These are phyloP conservation scores for Phragmatobia fuliginosa DNA, from an alignment of 2,888 invertebrate genomes.

Conservation along the genomic window DNA sequence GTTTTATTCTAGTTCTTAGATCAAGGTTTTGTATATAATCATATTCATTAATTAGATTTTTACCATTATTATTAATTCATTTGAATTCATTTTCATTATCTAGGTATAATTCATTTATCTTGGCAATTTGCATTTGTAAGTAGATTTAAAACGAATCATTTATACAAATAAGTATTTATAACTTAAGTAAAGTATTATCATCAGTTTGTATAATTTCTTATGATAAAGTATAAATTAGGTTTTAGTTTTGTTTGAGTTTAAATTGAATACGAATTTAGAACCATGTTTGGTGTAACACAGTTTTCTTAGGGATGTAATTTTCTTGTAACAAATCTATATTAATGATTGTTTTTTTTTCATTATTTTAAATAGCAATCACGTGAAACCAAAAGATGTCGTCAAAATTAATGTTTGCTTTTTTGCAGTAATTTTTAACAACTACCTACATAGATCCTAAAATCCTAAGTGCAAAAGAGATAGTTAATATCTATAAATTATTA, in stretches of 20 bases:
- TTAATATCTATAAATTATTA: no score
- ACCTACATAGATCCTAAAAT: no score
- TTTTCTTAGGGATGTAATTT: background rate
- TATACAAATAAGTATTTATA: constrained; percentile 46
- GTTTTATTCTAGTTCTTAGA: background rate
- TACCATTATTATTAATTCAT: background rate
- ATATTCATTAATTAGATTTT: background rate
- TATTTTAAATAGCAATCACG: background rate
- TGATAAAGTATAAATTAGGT: background rate
- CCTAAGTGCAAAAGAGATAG: no score
- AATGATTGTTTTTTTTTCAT: background rate
- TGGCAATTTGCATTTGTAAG: constrained; percentile 55
- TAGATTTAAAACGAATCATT: constrained; percentile 43
- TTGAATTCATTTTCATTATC: background rate
- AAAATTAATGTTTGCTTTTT: no score
- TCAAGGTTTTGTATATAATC: constrained; percentile 11
- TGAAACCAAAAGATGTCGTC: no score
- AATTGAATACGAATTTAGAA: background rate
- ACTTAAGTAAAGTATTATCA: background rate
- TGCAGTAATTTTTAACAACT: no score
- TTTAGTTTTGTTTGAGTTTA: background rate
- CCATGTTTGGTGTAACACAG: background rate
- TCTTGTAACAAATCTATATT: background rate
- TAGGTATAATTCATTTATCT: background rate
- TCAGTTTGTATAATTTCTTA: background rate